These are phyloP conservation scores for Acanthacorydalis orientalis DNA, from an alignment of 2,888 invertebrate species.

Conservation along the genomic window DNA sequence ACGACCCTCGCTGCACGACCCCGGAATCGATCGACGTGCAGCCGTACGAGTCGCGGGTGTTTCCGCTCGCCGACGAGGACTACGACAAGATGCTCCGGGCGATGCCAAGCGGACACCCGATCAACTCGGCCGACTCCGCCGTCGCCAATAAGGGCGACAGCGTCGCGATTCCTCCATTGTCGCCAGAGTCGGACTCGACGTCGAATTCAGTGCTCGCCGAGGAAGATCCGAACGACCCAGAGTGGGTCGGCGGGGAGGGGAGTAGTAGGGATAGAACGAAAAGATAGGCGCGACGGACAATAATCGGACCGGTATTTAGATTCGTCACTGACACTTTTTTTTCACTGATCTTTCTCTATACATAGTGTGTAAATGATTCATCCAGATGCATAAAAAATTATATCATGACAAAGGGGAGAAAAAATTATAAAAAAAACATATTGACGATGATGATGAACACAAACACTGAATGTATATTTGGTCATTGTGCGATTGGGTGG, in stretches of 20 bases:
- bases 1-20: slow-evolving; percentile 17
- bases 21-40: slow-evolving; percentile 29
- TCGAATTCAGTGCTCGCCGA: slow-evolving; percentile 43
- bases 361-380: no score
- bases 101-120: slow-evolving; percentile 48
- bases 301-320: no score
- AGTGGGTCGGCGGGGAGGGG: slow-evolving; percentile 44
- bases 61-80: slow-evolving; percentile 54
- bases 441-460: no score
- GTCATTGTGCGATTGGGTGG: no score
- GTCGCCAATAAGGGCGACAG: slow-evolving; percentile 12
- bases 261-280: slow-evolving; percentile 21
- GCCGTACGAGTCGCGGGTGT: slow-evolving; percentile 58
- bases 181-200: slow-evolving; percentile 24
- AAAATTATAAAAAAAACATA: no score
- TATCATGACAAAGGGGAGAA: no score
- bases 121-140: slow-evolving; percentile 9
- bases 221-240: slow-evolving; percentile 74
- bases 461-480: no score
- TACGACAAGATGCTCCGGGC: slow-evolving; percentile 49
- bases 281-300: slow-evolving; percentile 15
- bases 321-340: no score
- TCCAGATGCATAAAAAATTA: no score
- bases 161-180: slow-evolving; percentile 17
- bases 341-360: no score